A percentile compares a stretch with the other conserved stretches of the same genome.
These are phyloP conservation scores for Scyliorhinus canicula DNA, from an alignment of 2,797 vertebrate species.

Conservation along the genomic window DNA sequence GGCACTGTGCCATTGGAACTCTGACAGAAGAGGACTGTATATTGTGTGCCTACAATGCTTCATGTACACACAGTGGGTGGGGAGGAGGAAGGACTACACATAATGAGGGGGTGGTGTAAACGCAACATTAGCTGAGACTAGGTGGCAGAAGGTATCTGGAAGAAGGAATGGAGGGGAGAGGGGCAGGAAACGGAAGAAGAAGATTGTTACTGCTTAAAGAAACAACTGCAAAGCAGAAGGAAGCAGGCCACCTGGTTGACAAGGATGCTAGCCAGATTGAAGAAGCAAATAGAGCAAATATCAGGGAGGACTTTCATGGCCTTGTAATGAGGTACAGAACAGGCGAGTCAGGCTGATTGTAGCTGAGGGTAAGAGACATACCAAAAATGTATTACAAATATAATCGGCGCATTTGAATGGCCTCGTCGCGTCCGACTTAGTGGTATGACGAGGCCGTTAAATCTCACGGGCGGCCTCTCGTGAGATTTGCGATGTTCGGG, in stretches of 20 bases:
- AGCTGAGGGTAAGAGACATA: not conserved
- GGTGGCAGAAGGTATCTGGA: not conserved
- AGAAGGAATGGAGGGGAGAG: not conserved
- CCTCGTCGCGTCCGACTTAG: no score
- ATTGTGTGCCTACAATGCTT: not conserved
- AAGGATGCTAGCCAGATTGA: not conserved
- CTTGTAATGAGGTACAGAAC: not conserved
- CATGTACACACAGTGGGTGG: not conserved
- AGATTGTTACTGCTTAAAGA: not conserved
- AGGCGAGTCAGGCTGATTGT: not conserved
- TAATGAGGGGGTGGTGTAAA: not conserved
- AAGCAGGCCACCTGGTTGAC: not conserved
- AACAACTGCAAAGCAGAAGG: not conserved
- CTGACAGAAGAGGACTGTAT: not conserved
- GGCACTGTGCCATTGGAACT: not conserved
- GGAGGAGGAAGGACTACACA: not conserved
- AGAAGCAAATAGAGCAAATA: not conserved
- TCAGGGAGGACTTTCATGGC: not conserved
- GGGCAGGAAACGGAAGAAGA: not conserved
- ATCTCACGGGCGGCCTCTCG: no score
- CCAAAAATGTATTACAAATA: not conserved
- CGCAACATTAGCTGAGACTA: not conserved
- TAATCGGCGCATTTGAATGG: no score
- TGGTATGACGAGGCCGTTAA: no score
- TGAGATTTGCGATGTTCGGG: no score